phyloP scores from a whole-genome alignment of 2,113 vertebrate genomes.

The Sander vitreus region DNA sequence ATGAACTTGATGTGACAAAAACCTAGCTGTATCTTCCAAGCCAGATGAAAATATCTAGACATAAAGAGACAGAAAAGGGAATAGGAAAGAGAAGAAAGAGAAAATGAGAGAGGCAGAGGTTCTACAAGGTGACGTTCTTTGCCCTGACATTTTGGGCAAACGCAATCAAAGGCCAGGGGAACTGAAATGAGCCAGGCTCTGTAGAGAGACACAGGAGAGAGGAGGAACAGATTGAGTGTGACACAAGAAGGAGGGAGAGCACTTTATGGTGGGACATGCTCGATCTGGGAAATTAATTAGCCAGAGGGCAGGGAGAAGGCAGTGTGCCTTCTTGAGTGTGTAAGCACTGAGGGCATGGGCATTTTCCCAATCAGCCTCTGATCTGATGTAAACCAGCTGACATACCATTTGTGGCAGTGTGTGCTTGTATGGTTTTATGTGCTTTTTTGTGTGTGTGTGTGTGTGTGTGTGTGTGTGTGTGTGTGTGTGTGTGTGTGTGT shows the following conservation, averaged over 20 bases:
- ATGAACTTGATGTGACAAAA: constrained; percentile 25
- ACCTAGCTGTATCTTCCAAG: neutral
- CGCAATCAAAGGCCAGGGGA: constrained; percentile 69
- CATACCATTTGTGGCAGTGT: constrained; percentile 41
- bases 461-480: constrained; percentile 31
- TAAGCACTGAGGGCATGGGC: constrained; percentile 45
- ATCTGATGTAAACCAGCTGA: constrained; percentile 72
- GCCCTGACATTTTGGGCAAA: constrained; percentile 68
- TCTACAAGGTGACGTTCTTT: constrained; percentile 47
- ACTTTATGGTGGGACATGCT: constrained; percentile 77
- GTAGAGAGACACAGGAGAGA: constrained; percentile 56
- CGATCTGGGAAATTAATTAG: constrained; percentile 78
- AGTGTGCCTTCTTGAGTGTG: constrained; percentile 25
- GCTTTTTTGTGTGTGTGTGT: constrained; percentile 20
- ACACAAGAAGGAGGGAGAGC: constrained; percentile 65
- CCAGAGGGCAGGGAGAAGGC: constrained; percentile 60
- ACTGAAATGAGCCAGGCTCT: constrained; percentile 63
- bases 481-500: neutral
- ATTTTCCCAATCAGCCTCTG: constrained; percentile 62
- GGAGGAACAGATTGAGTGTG: constrained; percentile 71
- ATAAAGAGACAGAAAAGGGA: neutral
- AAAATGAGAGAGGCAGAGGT: constrained; percentile 36
- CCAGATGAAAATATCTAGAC: constrained; percentile 22
- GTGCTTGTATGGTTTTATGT: constrained; percentile 29
- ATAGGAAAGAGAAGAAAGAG: neutral